Percentiles rank a stretch among this genome's conserved stretches.
These are phyloP conservation scores for Dinothrombium tinctorium DNA, from an alignment of 1,140 invertebrate species.

Conservation along the genomic window DNA sequence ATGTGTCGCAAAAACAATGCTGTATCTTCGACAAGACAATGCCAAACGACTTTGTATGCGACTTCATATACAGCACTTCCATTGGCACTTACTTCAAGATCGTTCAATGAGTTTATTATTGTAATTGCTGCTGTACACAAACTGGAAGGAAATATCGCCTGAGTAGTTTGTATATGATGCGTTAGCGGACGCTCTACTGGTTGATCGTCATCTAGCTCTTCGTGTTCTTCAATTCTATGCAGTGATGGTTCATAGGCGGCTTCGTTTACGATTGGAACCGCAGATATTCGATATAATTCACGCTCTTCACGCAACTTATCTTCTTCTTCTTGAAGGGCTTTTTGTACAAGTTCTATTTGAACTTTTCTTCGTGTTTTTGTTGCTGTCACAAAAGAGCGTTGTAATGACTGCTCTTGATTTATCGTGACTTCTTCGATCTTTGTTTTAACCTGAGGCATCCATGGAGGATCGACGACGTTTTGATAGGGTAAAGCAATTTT, in stretches of 20 bases:
- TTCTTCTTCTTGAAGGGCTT: constrained; percentile 77
- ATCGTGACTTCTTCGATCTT: constrained; percentile 97
- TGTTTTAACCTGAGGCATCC: constrained; percentile 90
- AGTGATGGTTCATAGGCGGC: constrained; percentile 70
- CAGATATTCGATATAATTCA: constrained; percentile 85
- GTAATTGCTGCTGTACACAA: constrained; percentile 80
- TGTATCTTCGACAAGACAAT: constrained; percentile 89
- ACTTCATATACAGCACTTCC: constrained; percentile 40
- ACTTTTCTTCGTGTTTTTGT: constrained; percentile 96
- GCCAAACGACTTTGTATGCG: constrained; percentile 58
- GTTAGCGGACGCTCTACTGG: constrained; percentile 18
- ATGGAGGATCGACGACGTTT: constrained; percentile 89
- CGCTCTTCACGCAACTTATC: constrained; percentile 78
- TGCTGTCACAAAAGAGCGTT: constrained; percentile 88
- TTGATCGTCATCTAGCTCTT: constrained; percentile 33
- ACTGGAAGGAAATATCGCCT: constrained; percentile 85
- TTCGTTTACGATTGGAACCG: constrained; percentile 81
- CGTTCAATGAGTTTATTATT: constrained; percentile 82
- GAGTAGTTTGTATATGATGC: constrained; percentile 50
- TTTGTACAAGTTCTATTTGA: constrained; percentile 88
- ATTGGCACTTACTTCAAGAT: constrained; percentile 79
- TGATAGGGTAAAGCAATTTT: constrained; percentile 86
- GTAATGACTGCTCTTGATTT: constrained; percentile 82
- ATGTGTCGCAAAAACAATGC: constrained; percentile 85
- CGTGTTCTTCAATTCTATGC: constrained; percentile 53